Conservation (phyloP, 2,797 vertebrate species). For the Sebastes nivosus region DNA sequence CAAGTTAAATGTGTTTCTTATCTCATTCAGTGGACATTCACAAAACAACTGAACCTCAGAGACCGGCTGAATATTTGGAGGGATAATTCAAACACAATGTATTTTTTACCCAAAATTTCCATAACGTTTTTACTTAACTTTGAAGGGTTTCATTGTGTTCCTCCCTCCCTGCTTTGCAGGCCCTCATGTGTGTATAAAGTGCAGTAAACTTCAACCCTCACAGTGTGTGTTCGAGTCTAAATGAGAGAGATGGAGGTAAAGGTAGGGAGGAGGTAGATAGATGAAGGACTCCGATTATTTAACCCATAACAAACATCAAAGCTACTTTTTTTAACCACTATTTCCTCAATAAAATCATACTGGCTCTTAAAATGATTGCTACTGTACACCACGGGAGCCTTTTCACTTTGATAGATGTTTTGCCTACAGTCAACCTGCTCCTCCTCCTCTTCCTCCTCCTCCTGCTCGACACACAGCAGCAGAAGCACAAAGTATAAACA, state of each 20-base stretch:
- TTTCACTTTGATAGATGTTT: slow-evolving; percentile 67
- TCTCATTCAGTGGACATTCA: not conserved
- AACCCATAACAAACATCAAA: slow-evolving; percentile 58
- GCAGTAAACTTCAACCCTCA: not conserved
- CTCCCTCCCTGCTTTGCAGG: not conserved
- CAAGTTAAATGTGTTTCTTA: not conserved
- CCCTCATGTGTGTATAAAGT: not conserved
- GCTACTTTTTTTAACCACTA: slow-evolving; percentile 28
- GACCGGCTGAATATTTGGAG: not conserved
- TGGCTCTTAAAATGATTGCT: slow-evolving; percentile 57
- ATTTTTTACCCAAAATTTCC: not conserved
- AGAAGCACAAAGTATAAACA: slow-evolving; percentile 6
- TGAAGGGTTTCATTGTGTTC: not conserved
- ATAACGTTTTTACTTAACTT: not conserved
- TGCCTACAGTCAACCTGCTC: slow-evolving; percentile 39
- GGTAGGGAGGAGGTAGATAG: no score
- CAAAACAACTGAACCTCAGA: not conserved
- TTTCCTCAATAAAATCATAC: slow-evolving; percentile 67
- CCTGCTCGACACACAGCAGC: slow-evolving; percentile 11
- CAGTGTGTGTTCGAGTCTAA: not conserved
- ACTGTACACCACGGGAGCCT: slow-evolving; percentile 3
- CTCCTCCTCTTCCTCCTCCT: not conserved
- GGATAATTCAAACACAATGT: not conserved
- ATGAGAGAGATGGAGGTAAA: not conserved
- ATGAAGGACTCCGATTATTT: slow-evolving; percentile 1